Percentiles rank a stretch among this genome's conserved stretches.
Conservation (phyloP, 2,113 vertebrate genomes). For the Hipposideros armiger region DNA sequence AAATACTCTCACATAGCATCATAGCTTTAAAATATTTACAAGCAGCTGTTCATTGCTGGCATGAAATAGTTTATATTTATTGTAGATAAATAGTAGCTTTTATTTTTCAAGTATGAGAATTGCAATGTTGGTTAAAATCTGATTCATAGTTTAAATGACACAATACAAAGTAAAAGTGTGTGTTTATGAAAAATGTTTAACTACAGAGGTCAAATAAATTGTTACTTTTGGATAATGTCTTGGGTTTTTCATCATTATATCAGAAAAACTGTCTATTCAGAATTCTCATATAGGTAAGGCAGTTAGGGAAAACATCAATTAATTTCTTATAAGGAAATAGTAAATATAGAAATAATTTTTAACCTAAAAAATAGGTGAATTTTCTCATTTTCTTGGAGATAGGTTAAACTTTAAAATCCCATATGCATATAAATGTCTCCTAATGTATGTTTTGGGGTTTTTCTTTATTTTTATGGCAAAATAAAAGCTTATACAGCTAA, state of each 20-base stretch:
- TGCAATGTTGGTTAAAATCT: slow-evolving; percentile 23
- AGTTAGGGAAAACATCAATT: background rate
- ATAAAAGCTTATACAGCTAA: slow-evolving; percentile 38
- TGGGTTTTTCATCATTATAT: slow-evolving; percentile 20
- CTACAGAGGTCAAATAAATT: slow-evolving; percentile 11
- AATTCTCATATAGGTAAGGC: slow-evolving; percentile 25
- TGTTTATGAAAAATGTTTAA: slow-evolving; percentile 24
- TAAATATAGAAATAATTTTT: slow-evolving; percentile 22
- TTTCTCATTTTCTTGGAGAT: slow-evolving; percentile 43
- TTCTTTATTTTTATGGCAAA: background rate
- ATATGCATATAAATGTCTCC: background rate
- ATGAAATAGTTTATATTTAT: background rate
- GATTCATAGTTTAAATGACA: background rate
- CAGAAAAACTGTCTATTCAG: background rate
- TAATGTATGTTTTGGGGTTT: background rate
- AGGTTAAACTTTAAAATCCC: slow-evolving; percentile 15
- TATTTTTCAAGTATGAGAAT: background rate
- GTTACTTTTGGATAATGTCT: background rate
- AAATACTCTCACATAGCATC: slow-evolving; percentile 9
- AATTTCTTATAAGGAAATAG: background rate
- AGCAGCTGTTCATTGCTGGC: background rate
- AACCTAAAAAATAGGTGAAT: background rate
- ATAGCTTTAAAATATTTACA: slow-evolving; percentile 47
- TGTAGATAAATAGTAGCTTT: background rate
- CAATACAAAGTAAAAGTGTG: slow-evolving; percentile 14